A percentile compares a stretch with the other conserved stretches of the same genome.
Evolutionary conservation across 2,797 vertebrate species (phyloP).

Genomic region (Peromyscus melanophrys): DNA sequence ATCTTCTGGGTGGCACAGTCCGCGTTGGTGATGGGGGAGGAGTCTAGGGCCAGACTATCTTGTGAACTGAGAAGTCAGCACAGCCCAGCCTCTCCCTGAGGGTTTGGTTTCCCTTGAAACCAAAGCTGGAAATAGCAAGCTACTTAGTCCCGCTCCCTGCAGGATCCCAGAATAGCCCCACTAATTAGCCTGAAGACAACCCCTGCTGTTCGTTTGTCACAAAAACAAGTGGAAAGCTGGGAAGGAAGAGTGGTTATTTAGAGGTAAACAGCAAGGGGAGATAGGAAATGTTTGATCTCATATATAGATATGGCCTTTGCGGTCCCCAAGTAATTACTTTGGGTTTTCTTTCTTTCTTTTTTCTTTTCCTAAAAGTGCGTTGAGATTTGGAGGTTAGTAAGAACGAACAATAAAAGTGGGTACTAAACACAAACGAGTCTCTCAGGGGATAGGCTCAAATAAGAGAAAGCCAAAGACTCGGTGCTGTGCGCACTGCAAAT

Average conservation of each 20-base stretch:
- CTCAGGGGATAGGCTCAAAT: constrained; percentile 76
- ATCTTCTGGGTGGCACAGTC: too few relatives aligned
- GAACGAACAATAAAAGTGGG: constrained; percentile 83
- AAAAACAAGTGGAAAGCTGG: constrained; percentile 64
- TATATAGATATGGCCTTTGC: constrained; percentile 67
- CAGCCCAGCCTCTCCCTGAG: not conserved
- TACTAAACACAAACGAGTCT: constrained; percentile 74
- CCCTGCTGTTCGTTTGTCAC: constrained; percentile 71
- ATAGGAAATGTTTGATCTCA: constrained; percentile 73
- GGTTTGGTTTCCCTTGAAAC: constrained; percentile 39
- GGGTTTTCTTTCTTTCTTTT: constrained; percentile 67
- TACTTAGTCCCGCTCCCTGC: not conserved
- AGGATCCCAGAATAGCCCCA: constrained; percentile 2
- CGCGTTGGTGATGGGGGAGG: not conserved
- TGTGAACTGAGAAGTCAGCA: not conserved
- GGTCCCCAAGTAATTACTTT: constrained; percentile 74
- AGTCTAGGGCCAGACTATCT: not conserved
- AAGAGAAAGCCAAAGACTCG: constrained; percentile 82
- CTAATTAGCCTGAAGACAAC: constrained; percentile 73
- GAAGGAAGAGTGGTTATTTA: constrained; percentile 73
- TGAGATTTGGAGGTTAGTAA: constrained; percentile 83
- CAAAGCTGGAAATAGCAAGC: constrained; percentile 34
- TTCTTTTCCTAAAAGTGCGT: constrained; percentile 53
- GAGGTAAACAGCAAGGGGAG: constrained; percentile 71
- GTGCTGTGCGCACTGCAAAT: constrained; percentile 76